These are phyloP conservation scores for Lipotes vexillifer DNA, from an alignment of 2,113 vertebrate species.

Conservation along the genomic window DNA sequence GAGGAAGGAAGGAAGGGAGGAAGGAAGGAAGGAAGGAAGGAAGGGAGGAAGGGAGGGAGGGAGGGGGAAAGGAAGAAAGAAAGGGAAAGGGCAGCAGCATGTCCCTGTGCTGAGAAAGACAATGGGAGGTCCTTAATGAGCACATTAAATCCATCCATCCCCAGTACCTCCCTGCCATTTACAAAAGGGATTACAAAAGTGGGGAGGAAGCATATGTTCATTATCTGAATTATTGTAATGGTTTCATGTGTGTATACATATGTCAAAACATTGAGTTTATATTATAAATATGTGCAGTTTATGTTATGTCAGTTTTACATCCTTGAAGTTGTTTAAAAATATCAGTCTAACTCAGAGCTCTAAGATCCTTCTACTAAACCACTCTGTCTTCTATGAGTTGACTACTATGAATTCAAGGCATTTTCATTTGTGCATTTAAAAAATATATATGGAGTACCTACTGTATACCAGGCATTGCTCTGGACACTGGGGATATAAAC, in stretches of 20 bases:
- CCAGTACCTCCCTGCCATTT: neutral
- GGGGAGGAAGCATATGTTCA: neutral
- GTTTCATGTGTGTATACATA: neutral
- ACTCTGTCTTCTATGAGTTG: neutral
- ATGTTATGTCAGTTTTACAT: neutral
- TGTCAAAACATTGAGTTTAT: neutral
- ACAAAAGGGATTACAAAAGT: neutral
- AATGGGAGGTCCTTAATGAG: neutral
- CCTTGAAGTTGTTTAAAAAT: neutral
- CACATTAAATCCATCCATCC: neutral
- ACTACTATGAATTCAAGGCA: neutral
- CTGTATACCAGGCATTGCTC: neutral
- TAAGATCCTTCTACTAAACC: neutral
- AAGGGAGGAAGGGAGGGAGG: too few species aligned
- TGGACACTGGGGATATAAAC: neutral
- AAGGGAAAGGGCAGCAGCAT: neutral
- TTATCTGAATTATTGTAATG: neutral
- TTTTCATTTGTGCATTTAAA: neutral
- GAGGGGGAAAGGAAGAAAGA: neutral
- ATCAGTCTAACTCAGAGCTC: neutral
- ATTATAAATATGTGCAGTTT: neutral
- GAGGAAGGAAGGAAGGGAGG: neutral
- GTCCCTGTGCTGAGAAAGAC: neutral
- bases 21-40: neutral
- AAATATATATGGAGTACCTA: neutral